Evolutionary conservation across 2,113 vertebrate species (phyloP).

Genomic region (Mormoops blainvillei): DNA sequence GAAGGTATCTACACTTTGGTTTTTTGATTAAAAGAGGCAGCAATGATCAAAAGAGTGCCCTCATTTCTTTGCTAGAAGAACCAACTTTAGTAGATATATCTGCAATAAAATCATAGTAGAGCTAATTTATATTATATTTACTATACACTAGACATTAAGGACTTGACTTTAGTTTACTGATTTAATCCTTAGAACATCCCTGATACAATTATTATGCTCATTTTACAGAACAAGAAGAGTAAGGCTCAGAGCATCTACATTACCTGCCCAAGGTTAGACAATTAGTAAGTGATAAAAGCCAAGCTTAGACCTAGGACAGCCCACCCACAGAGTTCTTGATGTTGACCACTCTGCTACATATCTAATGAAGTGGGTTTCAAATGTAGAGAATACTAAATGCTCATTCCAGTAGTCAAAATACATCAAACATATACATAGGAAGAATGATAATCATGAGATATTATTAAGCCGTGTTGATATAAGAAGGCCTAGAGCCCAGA

Average conservation of each 20-base stretch:
- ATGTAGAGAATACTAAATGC: not conserved
- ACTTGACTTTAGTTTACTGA: not conserved
- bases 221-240: not conserved
- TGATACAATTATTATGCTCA: not conserved
- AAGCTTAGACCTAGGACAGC: not conserved
- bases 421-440: not conserved
- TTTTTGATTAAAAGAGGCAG: not conserved
- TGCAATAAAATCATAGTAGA: not conserved
- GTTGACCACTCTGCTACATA: not conserved
- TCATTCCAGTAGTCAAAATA: not conserved
- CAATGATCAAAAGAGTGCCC: not conserved
- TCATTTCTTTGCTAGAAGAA: not conserved
- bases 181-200: not conserved
- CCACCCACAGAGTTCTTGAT: not conserved
- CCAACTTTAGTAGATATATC: not conserved
- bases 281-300: not conserved
- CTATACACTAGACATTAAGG: not conserved
- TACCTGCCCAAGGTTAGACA: not conserved
- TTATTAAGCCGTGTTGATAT: not conserved
- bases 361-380: not conserved
- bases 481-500: not conserved
- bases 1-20: not conserved
- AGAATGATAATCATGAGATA: not conserved
- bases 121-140: not conserved
- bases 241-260: not conserved